These are phyloP conservation scores for Drosophila micromelanica DNA, from an alignment of 1,140 invertebrate species.

Conservation along the genomic window DNA sequence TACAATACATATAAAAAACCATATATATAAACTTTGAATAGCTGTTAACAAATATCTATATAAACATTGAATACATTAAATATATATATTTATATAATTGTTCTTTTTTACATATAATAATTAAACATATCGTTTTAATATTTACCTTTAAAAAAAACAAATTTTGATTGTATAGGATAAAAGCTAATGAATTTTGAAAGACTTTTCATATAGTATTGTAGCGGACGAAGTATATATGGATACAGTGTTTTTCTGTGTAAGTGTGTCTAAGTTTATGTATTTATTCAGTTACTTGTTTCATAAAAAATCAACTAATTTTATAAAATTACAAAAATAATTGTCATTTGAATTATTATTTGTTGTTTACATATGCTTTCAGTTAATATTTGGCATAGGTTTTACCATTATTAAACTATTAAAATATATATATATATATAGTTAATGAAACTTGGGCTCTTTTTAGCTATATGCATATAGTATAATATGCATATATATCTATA, in stretches of 20 bases:
- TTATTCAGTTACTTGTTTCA: conserved; percentile 25
- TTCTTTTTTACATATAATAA: conserved; percentile 3
- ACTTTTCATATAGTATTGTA: conserved; percentile 23
- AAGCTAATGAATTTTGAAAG: conserved; percentile 57
- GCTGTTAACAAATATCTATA: conserved; percentile 50
- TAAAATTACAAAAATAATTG: conserved; percentile 83
- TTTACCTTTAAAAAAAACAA: conserved; percentile 32
- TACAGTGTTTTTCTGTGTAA: conserved; percentile 30
- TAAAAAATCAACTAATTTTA: conserved; percentile 75
- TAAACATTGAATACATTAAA: conserved; percentile 48
- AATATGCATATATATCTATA: conserved; percentile 35
- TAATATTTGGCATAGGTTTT: conserved; percentile 74
- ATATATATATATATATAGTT: conserved; percentile 42
- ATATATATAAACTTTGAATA: conserved; percentile 43
- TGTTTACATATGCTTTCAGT: conserved; percentile 42
- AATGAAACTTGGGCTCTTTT: conserved; percentile 58
- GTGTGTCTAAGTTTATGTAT: conserved; percentile 17
- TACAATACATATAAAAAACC: conserved; percentile 54
- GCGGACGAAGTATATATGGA: conserved; percentile 55
- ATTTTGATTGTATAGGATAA: conserved; percentile 60
- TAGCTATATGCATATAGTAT: conserved; percentile 47
- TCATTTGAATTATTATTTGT: conserved; percentile 63
- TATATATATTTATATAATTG: background rate
- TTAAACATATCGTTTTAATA: conserved; percentile 15
- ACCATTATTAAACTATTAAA: conserved; percentile 72